A percentile compares a stretch with the other conserved stretches of the same genome.
Evolutionary conservation across 2,888 invertebrate species (phyloP).

Genomic region (Hydropsyche betteni): DNA sequence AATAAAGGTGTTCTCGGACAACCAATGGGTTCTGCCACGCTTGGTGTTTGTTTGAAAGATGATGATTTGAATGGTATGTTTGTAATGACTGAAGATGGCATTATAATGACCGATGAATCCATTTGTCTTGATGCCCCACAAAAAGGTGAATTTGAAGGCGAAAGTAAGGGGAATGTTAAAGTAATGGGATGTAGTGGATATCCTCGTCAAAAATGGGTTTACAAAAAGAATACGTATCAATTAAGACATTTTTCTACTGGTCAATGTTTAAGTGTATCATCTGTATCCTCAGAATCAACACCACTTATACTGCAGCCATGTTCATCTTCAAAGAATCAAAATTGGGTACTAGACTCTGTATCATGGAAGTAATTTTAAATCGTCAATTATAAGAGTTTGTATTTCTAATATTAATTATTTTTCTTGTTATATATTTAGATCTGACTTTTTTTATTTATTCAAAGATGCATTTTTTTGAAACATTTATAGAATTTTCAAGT

Average conservation of each 20-base stretch:
- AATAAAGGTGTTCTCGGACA: constrained; percentile 71
- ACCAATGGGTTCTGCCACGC: constrained; percentile 74
- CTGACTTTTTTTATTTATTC: background rate
- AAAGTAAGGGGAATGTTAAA: constrained; percentile 70
- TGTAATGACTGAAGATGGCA: constrained; percentile 74
- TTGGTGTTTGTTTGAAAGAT: constrained; percentile 71
- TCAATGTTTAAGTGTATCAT: constrained; percentile 67
- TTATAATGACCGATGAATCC: constrained; percentile 87
- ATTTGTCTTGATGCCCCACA: constrained; percentile 81
- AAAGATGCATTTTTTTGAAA: background rate
- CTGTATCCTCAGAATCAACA: constrained; percentile 58
- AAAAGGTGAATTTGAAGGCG: constrained; percentile 58
- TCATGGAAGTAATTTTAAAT: constrained; percentile 63
- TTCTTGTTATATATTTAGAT: background rate
- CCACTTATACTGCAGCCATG: constrained; percentile 64
- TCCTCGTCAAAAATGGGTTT: constrained; percentile 76
- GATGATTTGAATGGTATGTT: constrained; percentile 74
- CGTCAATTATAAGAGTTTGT: background rate
- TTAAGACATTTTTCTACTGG: constrained; percentile 66
- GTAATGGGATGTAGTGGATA: constrained; percentile 77
- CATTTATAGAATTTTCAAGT: background rate
- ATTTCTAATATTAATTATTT: background rate
- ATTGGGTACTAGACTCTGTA: constrained; percentile 67
- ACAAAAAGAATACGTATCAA: constrained; percentile 63
- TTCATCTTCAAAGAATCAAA: constrained; percentile 62